phyloP scores from a whole-genome alignment of 1,140 invertebrate species.

The Aphis craccivora region DNA sequence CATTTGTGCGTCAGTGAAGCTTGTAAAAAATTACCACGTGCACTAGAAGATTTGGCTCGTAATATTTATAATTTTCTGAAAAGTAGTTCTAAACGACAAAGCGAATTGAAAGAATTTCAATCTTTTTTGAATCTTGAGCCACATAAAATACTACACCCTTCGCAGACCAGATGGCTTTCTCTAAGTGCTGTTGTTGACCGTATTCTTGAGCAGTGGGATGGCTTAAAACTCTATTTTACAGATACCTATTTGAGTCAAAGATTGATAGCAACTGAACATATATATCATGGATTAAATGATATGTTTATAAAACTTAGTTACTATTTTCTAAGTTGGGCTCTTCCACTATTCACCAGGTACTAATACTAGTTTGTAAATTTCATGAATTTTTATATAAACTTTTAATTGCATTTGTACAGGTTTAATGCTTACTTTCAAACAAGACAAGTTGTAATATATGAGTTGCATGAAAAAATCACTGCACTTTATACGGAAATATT shows the following conservation, averaged over 20 bases:
- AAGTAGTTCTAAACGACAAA: conserved; percentile 13
- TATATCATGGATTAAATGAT: conserved; percentile 11
- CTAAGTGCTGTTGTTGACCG: conserved; percentile 60
- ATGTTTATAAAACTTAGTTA: conserved; percentile 44
- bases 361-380: no score
- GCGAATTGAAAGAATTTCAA: conserved; percentile 45
- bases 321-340: conserved; percentile 23
- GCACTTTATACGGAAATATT: no score
- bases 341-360: not conserved
- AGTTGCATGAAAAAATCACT: no score
- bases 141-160: conserved; percentile 23
- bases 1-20: conserved; percentile 63
- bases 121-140: conserved; percentile 58
- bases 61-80: conserved; percentile 8
- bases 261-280: not conserved
- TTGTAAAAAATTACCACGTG: conserved; percentile 61
- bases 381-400: no score
- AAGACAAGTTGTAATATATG: no score
- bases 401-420: no score
- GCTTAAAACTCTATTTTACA: conserved; percentile 61
- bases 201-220: conserved; percentile 62
- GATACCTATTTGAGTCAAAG: not conserved
- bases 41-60: not conserved
- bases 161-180: conserved; percentile 62
- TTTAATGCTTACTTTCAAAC: no score